A percentile compares a stretch with the other conserved stretches of the same genome.
Conservation (phyloP, 2,113 vertebrate genomes). For the Pipa parva region DNA sequence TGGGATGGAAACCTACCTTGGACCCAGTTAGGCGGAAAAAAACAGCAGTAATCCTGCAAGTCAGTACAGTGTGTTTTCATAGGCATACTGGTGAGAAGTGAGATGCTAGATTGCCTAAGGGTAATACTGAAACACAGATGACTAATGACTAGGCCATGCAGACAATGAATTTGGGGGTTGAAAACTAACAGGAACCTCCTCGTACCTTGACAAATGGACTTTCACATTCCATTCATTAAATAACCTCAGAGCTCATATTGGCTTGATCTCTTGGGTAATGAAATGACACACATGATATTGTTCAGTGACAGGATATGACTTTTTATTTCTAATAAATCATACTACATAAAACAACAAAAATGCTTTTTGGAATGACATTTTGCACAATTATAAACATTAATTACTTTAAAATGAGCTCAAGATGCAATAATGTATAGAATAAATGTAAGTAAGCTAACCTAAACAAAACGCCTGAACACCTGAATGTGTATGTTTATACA, state of each 20-base stretch:
- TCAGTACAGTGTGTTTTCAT: constrained; percentile 65
- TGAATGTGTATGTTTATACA: too few relatives aligned
- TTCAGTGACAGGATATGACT: constrained; percentile 59
- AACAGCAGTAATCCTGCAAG: constrained; percentile 71
- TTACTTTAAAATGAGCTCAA: too few relatives aligned
- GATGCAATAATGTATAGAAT: too few relatives aligned
- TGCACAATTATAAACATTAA: constrained; percentile 8
- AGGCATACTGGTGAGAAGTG: constrained; percentile 68
- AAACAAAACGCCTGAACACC: too few relatives aligned
- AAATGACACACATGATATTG: constrained; percentile 54
- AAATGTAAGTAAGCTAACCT: too few relatives aligned
- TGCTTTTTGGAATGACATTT: constrained; percentile 18
- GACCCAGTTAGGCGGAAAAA: constrained; percentile 68
- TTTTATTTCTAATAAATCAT: constrained; percentile 65
- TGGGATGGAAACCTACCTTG: constrained; percentile 71
- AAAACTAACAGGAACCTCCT: constrained; percentile 71
- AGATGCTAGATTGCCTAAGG: constrained; percentile 70
- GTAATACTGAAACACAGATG: constrained; percentile 80
- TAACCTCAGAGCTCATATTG: constrained; percentile 84
- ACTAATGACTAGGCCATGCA: constrained; percentile 88
- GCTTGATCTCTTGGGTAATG: constrained; percentile 64
- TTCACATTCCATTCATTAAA: constrained; percentile 81
- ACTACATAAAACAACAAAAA: too few relatives aligned
- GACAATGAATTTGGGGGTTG: constrained; percentile 88
- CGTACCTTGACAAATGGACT: constrained; percentile 92